phyloP scores from a whole-genome alignment of 2,797 vertebrate genomes.

The Pseudochaenichthys georgianus region DNA sequence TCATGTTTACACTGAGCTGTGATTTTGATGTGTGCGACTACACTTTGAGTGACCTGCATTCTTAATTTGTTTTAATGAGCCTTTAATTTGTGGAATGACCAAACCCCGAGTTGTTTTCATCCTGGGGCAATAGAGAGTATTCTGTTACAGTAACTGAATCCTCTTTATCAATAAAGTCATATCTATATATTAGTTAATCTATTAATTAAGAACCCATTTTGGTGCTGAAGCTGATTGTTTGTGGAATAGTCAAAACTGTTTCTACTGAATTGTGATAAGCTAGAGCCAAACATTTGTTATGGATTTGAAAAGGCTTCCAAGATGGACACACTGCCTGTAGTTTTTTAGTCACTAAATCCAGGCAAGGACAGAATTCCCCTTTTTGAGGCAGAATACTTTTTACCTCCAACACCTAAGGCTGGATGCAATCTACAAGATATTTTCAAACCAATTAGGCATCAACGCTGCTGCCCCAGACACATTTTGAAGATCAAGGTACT shows the following conservation, averaged over 20 bases:
- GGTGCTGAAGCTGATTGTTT: constrained; percentile 5
- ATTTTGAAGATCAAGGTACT: constrained; percentile 84
- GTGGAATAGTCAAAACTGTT: neutral
- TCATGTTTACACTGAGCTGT: constrained; percentile 39
- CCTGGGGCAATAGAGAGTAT: neutral
- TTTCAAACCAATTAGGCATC: constrained; percentile 82
- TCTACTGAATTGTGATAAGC: constrained; percentile 12
- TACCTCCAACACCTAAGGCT: constrained; percentile 72
- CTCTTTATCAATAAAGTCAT: too few relatives aligned
- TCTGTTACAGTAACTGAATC: too few relatives aligned
- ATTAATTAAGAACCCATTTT: neutral
- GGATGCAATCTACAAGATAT: constrained; percentile 79
- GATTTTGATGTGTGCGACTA: constrained; percentile 40
- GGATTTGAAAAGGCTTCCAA: constrained; percentile 21
- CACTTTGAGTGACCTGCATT: constrained; percentile 39
- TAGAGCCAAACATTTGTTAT: neutral
- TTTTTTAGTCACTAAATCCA: constrained; percentile 55
- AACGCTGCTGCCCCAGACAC: constrained; percentile 77
- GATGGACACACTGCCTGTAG: constrained; percentile 38
- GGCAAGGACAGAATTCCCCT: constrained; percentile 59
- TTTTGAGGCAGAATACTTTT: constrained; percentile 66
- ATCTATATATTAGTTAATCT: too few relatives aligned
- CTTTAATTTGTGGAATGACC: constrained; percentile 37
- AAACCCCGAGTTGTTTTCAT: neutral
- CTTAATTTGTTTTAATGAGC: constrained; percentile 28